Percentiles rank a stretch among this genome's conserved stretches.
These are phyloP conservation scores for Diaprepes abbreviatus DNA, from an alignment of 2,888 invertebrate genomes.

Conservation along the genomic window DNA sequence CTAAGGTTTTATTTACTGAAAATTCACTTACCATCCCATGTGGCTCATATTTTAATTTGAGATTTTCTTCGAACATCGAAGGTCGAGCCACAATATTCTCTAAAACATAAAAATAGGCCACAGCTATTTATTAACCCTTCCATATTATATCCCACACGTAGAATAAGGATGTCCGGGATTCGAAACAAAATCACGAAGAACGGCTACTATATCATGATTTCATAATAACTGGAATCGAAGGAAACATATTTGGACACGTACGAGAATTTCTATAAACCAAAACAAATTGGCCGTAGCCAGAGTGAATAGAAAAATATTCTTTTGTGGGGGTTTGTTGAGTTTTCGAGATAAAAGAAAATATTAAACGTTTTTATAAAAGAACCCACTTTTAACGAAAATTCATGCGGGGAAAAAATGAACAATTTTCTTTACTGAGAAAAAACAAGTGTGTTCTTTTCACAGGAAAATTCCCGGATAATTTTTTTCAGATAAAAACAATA, in stretches of 20 bases:
- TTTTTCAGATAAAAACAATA: no score
- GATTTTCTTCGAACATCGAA: no score
- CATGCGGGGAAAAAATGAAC: background rate
- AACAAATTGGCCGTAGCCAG: slow-evolving; percentile 29
- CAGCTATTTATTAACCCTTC: slow-evolving; percentile 14
- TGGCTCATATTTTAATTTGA: no score
- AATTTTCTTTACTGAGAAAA: no score
- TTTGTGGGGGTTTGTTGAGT: slow-evolving; percentile 11
- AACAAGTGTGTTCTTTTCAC: no score
- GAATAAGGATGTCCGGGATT: slow-evolving; percentile 16
- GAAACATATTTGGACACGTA: slow-evolving; percentile 35
- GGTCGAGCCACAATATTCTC: no score
- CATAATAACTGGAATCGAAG: slow-evolving; percentile 30
- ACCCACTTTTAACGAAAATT: slow-evolving; percentile 4
- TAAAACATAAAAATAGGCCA: background rate
- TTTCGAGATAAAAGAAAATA: slow-evolving; percentile 14
- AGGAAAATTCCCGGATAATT: no score
- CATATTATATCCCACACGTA: slow-evolving; percentile 15
- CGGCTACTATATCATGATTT: slow-evolving; percentile 25
- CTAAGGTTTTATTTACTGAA: no score
- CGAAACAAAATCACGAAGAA: slow-evolving; percentile 21
- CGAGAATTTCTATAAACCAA: slow-evolving; percentile 33
- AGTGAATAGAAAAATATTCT: slow-evolving; percentile 24
- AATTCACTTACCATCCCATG: no score
- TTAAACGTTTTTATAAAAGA: slow-evolving; percentile 15